Evolutionary conservation across 2,113 vertebrate genomes (phyloP).

Genomic region (Boulengeromyrus knoepffleri): DNA sequence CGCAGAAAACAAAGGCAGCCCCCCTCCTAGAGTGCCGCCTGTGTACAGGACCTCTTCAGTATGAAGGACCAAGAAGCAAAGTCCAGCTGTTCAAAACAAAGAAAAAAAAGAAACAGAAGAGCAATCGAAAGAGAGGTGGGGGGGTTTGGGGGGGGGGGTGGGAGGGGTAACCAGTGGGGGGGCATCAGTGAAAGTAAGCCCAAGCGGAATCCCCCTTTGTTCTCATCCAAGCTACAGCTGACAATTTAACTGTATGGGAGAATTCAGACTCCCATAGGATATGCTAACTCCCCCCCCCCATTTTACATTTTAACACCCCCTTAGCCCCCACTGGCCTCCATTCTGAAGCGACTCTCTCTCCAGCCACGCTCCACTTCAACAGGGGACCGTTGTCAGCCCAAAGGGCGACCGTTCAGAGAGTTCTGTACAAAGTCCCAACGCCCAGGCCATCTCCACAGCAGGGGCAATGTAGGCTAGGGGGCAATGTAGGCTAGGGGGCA

Average conservation of each 20-base stretch:
- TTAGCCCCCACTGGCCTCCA: constrained; percentile 26
- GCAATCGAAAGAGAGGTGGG: neutral
- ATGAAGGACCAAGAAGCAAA: neutral
- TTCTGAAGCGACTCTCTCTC: constrained; percentile 25
- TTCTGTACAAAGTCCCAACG: neutral
- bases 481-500: too few relatives aligned
- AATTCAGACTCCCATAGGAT: constrained; percentile 63
- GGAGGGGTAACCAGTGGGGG: constrained; percentile 29
- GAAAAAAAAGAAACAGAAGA: constrained; percentile 6
- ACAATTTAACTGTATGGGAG: constrained; percentile 54
- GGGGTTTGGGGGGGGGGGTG: constrained; percentile 11
- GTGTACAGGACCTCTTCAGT: neutral
- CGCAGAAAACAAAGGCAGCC: neutral
- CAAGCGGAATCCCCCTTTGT: constrained; percentile 43
- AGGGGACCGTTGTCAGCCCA: constrained; percentile 48
- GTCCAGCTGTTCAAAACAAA: constrained; percentile 21
- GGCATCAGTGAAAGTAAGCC: constrained; percentile 52
- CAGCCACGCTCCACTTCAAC: constrained; percentile 42
- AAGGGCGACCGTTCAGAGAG: constrained; percentile 23
- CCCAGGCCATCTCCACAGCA: neutral
- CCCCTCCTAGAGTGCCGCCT: neutral
- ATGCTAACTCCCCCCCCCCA: constrained; percentile 39
- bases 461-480: neutral
- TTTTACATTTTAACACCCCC: constrained; percentile 14
- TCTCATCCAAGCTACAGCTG: constrained; percentile 58